Evolutionary conservation across 2,888 invertebrate species (phyloP), one percentile per base, ranked within the genome.

Genomic region (Nesidiocoris tenuis): DNA sequence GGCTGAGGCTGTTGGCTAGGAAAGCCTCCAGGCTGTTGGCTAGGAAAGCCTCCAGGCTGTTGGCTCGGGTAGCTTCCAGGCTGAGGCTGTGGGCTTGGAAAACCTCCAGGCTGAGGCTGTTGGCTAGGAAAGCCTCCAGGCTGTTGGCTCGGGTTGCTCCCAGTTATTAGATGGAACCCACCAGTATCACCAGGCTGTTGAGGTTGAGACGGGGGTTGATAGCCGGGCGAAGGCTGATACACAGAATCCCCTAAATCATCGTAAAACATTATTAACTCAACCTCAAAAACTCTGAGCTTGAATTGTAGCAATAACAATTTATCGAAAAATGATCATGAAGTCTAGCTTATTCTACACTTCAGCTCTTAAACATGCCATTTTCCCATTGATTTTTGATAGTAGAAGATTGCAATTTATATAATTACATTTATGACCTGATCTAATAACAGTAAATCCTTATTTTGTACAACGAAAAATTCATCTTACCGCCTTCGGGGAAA

Each of bases 41-140:
- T 7, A 17, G n/a, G 71, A 17, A 12, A 18, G 3, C 18, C 18
- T 3, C 59, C 64, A 16, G 2, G 39, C 19, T 18, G 57, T 19
- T 18, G 55, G 1, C 65, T 24, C n/a, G 63, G 64, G 9, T 16
- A n/a, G 19, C 23, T 21, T 22, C 17, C 64, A 9, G 19, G 74
- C n/a, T 22, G 22, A 54, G 55, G 2, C 12, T 55, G 55, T 16
- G 63, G n/a, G 21, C 7, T n/a, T 21, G 65, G 65, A 24, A 66
- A 66, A 67, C 75, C 75, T 1, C 71, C 71, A n/a, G 77, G 71
- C 1, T 70, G 61, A 22, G 75, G 77, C 61, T 77, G 75, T 61
- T 64, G n/a, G 5, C 82, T 82, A 66, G 83, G 83, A 66, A 83
- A 83, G 9, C 85, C 84, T 22, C 84, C 84, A 12, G 87, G 84